Evolutionary conservation across 2,797 vertebrate species (phyloP), one percentile per base, ranked within the genome.

Genomic region (Pampus argenteus): DNA sequence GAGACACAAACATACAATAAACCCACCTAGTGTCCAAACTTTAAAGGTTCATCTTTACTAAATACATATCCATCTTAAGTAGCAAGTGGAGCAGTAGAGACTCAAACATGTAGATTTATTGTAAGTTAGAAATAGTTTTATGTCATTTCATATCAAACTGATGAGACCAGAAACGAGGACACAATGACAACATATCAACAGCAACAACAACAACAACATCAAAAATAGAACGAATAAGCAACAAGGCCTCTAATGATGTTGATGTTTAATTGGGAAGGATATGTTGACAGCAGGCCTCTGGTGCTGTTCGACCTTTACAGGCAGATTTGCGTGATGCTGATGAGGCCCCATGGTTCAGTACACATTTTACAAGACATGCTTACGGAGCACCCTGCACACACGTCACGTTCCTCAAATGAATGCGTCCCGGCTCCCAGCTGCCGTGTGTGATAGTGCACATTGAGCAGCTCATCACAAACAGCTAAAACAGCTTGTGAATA

Each of bases 301-400:
- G 86, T 87, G 83, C 69, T 86, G 74, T 82, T 71, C 59, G 81
- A 89, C 88, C 88, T 92, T 91, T 86, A 74, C 82, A 71, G 49
- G 61, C 79, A 64, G 84, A 86, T 88, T 75, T 87, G 86, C 55
- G 40, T 87, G 86, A 87, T 75, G 82, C 78, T 75, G 84, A 88
- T 78, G 73, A 72, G 56, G 74, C 47, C 44, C 44, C 70, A 75
- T 47, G 87, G 85, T 86, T 91, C 73, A 81, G 64, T 89, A 60
- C 74, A 73, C 85, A 83, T 86, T 91, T 82, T 80, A 66, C 70
- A 62, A 70, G 55, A 60, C 82, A 72, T 76, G 76, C 67, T 83
- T 54, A 61, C 79, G 58, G 71, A 75, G 74, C 79, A 54, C 40
- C 61, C 60, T 29, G 38, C 65, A 14, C 48, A 57, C 38, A 36